These are phyloP conservation scores for Stenurella melanura DNA, from an alignment of 2,888 invertebrate species.

Conservation along the genomic window DNA sequence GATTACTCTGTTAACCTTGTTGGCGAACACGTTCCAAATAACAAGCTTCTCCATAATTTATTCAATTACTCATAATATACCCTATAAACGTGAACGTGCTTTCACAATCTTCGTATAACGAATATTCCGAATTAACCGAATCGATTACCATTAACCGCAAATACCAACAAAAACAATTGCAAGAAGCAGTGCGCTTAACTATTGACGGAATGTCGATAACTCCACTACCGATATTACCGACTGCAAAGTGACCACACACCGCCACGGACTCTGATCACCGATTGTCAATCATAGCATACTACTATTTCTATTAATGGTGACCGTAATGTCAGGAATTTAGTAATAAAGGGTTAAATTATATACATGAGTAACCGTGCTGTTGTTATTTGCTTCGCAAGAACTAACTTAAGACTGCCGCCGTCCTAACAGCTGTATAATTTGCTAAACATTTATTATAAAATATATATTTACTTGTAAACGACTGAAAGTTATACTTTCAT, in stretches of 20 bases:
- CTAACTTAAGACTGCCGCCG: conserved; percentile 26
- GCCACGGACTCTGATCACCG: conserved; percentile 51
- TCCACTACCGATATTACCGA: conserved; percentile 61
- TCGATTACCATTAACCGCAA: conserved; percentile 69
- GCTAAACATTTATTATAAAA: conserved; percentile 41
- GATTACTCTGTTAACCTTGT: conserved; percentile 11
- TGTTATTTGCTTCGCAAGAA: conserved; percentile 39
- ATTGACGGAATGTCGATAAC: conserved; percentile 66
- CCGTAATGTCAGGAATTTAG: conserved; percentile 55
- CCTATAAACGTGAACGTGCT: conserved; percentile 38
- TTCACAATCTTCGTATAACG: conserved; percentile 55
- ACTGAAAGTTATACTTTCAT: not conserved
- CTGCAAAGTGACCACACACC: conserved; percentile 64
- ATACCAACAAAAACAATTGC: conserved; percentile 63
- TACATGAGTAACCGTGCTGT: conserved; percentile 40
- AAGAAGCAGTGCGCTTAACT: conserved; percentile 64
- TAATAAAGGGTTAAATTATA: conserved; percentile 55
- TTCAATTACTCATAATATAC: conserved; percentile 50
- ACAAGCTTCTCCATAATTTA: conserved; percentile 42
- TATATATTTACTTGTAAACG: conserved; percentile 34
- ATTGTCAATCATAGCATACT: conserved; percentile 67
- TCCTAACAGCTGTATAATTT: conserved; percentile 44
- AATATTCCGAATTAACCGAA: conserved; percentile 69
- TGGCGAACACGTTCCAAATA: conserved; percentile 21
- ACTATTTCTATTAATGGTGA: conserved; percentile 57